Base-by-base conservation (phyloP, 2,113 vertebrate species). In the Edolisoma coerulescens region DNA sequence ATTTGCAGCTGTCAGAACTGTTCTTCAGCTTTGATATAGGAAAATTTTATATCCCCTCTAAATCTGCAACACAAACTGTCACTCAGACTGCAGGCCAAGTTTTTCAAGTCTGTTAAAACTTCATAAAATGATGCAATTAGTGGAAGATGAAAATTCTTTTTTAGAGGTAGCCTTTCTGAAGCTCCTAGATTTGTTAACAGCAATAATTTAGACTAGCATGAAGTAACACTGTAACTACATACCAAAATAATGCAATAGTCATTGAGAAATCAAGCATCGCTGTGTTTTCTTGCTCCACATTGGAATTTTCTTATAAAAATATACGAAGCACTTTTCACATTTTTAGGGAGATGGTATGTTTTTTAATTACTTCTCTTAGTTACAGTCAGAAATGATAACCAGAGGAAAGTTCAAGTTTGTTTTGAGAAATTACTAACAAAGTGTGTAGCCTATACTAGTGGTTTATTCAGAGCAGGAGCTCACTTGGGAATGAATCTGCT, bases 61-160 rank as follows among this genome's bases (percentile, higher is more conserved):
- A 97, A 97, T 94, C 47, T 91, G 87, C 89, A 95, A 80, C 70
- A 91, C 95, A 96, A 93, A 96, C 95, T 94, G 94, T 96, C 96
- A 96, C 83, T 97, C 96, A 95, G 70, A 87, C 12, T 35, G 90
- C 44, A 86, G 79, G 70, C 92, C 57, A 84, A 54, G 88, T 95
- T 96, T 94, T 96, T 97, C 65, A 96, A 93, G 85, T 88, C 65
- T 60, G 56, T 83, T 95, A 71, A 96, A 78, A 82, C 90, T 96
- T 96, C 89, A 78, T 90, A 87, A 98, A 97, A 97, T 67, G 8
- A 95, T 79, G 88, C 61, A 89, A 92, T 97, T 95, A 95, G 76
- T 91, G 86, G 84, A 96, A 95, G 77, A 90, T 75, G 57, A 87
- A 87, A 93, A 83, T 87, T 80, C n/a, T 90, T 89, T 94, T 77